These are phyloP conservation scores for Meloe dianella DNA, from an alignment of 2,888 invertebrate genomes.

Conservation along the genomic window DNA sequence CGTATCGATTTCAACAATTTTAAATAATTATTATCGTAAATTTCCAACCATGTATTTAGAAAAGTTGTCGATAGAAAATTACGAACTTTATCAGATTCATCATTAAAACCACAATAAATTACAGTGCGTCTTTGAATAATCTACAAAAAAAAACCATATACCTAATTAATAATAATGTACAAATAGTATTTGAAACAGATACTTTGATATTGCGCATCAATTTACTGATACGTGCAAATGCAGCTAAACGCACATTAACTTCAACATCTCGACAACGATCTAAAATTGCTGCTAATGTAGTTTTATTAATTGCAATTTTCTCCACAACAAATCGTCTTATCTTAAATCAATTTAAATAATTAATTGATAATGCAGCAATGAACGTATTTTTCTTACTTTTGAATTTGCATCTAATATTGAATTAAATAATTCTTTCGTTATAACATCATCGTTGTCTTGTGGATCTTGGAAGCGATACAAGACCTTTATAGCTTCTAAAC, in stretches of 20 bases:
- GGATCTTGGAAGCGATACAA: conserved; percentile 83
- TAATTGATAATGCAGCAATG: background rate
- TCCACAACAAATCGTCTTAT: conserved; percentile 69
- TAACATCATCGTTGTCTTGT: conserved; percentile 73
- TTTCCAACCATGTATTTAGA: conserved; percentile 77
- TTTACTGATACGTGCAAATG: conserved; percentile 55
- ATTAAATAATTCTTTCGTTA: conserved; percentile 74
- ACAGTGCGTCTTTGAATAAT: conserved; percentile 70
- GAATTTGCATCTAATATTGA: conserved; percentile 75
- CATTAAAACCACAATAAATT: conserved; percentile 69
- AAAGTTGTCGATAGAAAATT: conserved; percentile 61
- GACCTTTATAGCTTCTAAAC: conserved; percentile 80
- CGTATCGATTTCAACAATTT: conserved; percentile 77
- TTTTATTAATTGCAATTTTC: conserved; percentile 74
- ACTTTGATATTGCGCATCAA: conserved; percentile 42
- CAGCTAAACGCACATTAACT: conserved; percentile 72
- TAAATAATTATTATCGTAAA: conserved; percentile 73
- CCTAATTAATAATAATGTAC: background rate
- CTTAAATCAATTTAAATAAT: conserved; percentile 32
- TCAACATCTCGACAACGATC: conserved; percentile 79
- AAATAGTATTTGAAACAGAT: background rate
- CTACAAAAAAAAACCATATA: conserved; percentile 42
- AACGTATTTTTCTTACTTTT: too few relatives aligned
- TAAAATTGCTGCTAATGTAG: conserved; percentile 73
- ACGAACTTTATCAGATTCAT: conserved; percentile 63